phyloP scores from a whole-genome alignment of 2,888 invertebrate genomes.

The Psococerastis gibbosa region DNA sequence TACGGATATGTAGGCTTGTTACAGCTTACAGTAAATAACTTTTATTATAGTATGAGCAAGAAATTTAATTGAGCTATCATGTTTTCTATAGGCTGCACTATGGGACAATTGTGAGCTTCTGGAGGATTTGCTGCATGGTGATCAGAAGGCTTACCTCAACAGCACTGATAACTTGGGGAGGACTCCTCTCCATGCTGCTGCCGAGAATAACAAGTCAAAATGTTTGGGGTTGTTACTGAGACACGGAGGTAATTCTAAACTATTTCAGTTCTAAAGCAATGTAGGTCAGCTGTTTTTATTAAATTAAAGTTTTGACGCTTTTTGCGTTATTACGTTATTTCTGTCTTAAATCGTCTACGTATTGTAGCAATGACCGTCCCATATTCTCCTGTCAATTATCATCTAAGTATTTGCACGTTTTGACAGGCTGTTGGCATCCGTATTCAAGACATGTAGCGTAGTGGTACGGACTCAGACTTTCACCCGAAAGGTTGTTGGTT shows the following conservation, averaged over 20 bases:
- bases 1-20: slow-evolving; percentile 1
- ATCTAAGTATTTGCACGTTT: no score
- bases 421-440: no score
- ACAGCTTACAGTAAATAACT: no score
- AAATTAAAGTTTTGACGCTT: background rate
- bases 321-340: no score
- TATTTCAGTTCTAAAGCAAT: background rate
- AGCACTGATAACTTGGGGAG: slow-evolving; percentile 55
- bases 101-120: slow-evolving; percentile 78
- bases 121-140: slow-evolving; percentile 52
- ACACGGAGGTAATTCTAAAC: slow-evolving; percentile 33
- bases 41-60: slow-evolving; percentile 9
- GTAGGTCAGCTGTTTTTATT: background rate
- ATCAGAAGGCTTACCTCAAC: slow-evolving; percentile 43
- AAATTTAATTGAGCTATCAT: no score
- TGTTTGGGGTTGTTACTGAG: slow-evolving; percentile 53
- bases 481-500: no score
- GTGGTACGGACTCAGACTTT: no score
- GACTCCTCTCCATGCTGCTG: slow-evolving; percentile 66
- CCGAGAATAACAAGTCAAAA: slow-evolving; percentile 52
- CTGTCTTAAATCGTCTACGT: no score
- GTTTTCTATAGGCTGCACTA: slow-evolving; percentile 45
- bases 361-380: no score
- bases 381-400: no score
- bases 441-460: no score